phyloP scores from a whole-genome alignment of 2,113 vertebrate genomes.

The Ginglymostoma cirratum region DNA sequence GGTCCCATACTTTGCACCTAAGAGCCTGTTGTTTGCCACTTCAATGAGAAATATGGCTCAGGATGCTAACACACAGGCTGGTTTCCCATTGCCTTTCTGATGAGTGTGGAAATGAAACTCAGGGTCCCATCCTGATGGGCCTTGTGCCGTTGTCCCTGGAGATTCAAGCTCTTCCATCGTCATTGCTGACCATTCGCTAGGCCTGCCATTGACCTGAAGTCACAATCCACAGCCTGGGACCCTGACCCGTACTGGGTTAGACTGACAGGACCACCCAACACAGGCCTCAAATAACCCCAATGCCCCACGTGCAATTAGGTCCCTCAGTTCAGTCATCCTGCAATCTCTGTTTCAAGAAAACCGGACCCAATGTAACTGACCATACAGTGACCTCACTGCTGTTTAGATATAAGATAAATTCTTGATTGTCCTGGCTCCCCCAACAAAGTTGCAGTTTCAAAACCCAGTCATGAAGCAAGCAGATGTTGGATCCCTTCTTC shows the following conservation, averaged over 20 bases:
- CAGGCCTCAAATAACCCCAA: too few species aligned
- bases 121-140: too few species aligned
- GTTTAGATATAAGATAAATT: too few species aligned
- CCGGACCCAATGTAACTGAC: too few species aligned
- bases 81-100: neutral
- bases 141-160: too few species aligned
- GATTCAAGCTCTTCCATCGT: too few species aligned
- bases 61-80: neutral
- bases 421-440: too few species aligned
- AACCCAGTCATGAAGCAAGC: neutral
- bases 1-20: neutral
- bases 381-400: too few species aligned
- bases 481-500: neutral
- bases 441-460: neutral
- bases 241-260: neutral
- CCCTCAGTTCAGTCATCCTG: too few species aligned
- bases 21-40: neutral
- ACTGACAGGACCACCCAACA: neutral
- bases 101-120: too few species aligned
- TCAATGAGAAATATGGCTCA: neutral
- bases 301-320: too few species aligned
- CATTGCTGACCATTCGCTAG: neutral
- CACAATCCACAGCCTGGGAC: neutral
- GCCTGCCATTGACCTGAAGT: neutral
- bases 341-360: too few species aligned